Evolutionary conservation across 2,113 vertebrate genomes (phyloP), one percentile per base, ranked within the genome.

Genomic region (Cathartes aura): DNA sequence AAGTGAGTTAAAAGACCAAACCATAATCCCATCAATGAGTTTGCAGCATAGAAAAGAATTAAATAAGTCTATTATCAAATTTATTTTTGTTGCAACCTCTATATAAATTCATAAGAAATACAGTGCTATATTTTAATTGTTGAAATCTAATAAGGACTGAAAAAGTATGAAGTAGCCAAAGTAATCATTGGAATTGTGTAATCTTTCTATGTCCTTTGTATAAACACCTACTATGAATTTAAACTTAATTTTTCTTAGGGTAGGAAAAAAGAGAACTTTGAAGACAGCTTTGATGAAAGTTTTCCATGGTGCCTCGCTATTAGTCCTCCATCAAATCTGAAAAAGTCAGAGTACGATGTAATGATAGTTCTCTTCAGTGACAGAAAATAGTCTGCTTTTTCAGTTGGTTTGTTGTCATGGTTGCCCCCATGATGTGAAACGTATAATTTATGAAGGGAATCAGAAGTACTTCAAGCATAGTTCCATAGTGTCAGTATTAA

Each of bases 391-490:
- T 36, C 59, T 60, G 27, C 56, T 89, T 93, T 96, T 75, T 53
- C 36, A 68, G 70, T 79, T 75, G 40, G 34, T 88, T 92, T 93
- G 92, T 96, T 95, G 82, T 85, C 82, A 87, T 68, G 87, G 66
- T 74, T 93, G 93, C n/a, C 62, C 82, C 48, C 48, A 56, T 85
- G 70, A 90, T 72, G 27, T 72, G 84, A 91, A 94, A 89, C 0
- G 0, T 40, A 8, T 48, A 47, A 96, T 72, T 96, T 93, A 64
- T 82, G 88, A 87, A 85, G 36, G 63, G 73, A 97, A 93, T 79
- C 43, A 89, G 50, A 89, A 91, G 21, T 23, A 78, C 42, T 87
- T 84, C 11, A 27, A 70, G 73, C 47, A 24, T 52, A 81, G 75
- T 70, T 95, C 78, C 47, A 27, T 52, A 34, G 29, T 56, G 38